Conservation (phyloP, 2,888 invertebrate species). For the Sclerodermus sp. region DNA sequence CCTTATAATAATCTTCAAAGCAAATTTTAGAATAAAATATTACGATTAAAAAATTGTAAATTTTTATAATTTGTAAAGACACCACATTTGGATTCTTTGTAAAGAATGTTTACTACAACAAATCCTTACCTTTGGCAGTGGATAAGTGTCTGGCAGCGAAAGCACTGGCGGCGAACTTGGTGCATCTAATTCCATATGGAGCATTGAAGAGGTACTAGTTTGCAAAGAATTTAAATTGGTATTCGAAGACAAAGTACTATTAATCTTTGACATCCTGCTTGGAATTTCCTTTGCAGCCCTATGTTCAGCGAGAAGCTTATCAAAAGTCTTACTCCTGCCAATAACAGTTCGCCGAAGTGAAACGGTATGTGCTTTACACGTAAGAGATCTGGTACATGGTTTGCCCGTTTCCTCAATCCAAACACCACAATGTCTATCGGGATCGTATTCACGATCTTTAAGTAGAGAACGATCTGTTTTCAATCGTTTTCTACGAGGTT, state of each 20-base stretch:
- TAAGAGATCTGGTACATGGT: slow-evolving; percentile 79
- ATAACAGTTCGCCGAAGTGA: slow-evolving; percentile 71
- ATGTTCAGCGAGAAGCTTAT: slow-evolving; percentile 74
- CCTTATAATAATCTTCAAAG: too few species aligned
- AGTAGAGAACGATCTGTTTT: slow-evolving; percentile 53
- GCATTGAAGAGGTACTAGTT: too few species aligned
- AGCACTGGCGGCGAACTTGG: slow-evolving; percentile 57
- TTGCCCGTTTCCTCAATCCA: slow-evolving; percentile 68
- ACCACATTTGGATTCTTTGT: too few species aligned
- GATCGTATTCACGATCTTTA: slow-evolving; percentile 72
- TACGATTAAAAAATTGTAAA: background rate
- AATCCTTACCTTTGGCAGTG: slow-evolving; percentile 52
- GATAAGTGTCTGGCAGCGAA: slow-evolving; percentile 54
- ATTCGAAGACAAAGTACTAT: slow-evolving; percentile 45
- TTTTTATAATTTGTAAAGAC: background rate
- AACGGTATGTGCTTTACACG: slow-evolving; percentile 71
- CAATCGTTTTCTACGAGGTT: slow-evolving; percentile 50
- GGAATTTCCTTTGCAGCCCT: slow-evolving; percentile 66
- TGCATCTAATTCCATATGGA: slow-evolving; percentile 62
- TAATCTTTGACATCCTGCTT: slow-evolving; percentile 42
- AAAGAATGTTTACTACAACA: background rate
- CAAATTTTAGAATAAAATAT: too few species aligned
- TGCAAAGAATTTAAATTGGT: slow-evolving; percentile 59
- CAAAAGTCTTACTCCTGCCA: slow-evolving; percentile 74
- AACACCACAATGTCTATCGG: slow-evolving; percentile 83